Evolutionary conservation across 2,888 invertebrate species (phyloP).

Genomic region (Polyommatus icarus): DNA sequence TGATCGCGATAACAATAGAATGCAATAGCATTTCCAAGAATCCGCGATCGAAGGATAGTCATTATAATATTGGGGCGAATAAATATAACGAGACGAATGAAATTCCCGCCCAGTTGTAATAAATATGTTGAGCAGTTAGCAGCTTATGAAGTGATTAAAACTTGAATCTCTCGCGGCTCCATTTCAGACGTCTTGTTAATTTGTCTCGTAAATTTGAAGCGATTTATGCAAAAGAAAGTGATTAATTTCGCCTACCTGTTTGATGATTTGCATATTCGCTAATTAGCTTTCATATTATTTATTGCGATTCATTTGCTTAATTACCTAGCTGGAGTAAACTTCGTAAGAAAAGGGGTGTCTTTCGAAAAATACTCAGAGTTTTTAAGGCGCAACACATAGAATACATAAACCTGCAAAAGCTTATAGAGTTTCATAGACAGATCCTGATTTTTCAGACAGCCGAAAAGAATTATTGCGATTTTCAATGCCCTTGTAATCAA

Average conservation of each 20-base stretch:
- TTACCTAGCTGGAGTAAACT: background rate
- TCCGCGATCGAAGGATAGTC: background rate
- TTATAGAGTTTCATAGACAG: no score
- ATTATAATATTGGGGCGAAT: background rate
- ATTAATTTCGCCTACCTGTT: conserved; percentile 5
- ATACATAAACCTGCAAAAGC: no score
- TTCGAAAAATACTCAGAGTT: background rate
- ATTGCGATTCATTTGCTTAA: background rate
- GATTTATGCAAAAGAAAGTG: conserved; percentile 21
- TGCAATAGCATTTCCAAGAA: no score
- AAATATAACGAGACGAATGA: background rate
- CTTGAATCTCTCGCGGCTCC: background rate
- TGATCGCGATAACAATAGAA: no score
- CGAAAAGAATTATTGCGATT: no score
- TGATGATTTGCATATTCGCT: conserved; percentile 7
- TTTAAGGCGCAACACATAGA: no score
- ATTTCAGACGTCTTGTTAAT: conserved; percentile 7
- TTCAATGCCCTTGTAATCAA: no score
- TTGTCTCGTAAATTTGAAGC: conserved; percentile 23
- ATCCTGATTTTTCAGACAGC: no score
- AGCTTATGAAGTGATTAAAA: conserved; percentile 18
- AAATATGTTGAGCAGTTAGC: background rate
- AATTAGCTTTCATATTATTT: background rate
- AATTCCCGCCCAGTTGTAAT: background rate
- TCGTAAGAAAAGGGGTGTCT: no score